Percentiles rank a stretch among this genome's conserved stretches.
Evolutionary conservation across 2,888 invertebrate genomes (phyloP).

Genomic region (Agrochola lota): DNA sequence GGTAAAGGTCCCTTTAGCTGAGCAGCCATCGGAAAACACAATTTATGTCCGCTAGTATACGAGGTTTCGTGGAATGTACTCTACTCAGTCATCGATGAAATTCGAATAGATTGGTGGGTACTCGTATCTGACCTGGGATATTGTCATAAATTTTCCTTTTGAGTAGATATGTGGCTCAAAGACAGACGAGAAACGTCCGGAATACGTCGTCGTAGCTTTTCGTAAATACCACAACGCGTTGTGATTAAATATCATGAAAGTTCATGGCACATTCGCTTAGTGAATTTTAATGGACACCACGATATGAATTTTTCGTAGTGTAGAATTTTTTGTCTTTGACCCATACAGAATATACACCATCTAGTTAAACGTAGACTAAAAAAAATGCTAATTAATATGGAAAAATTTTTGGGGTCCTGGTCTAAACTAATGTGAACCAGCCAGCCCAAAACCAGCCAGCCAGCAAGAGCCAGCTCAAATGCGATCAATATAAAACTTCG

Average conservation of each 20-base stretch:
- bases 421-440: too few species aligned
- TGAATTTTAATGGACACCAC: too few species aligned
- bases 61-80: slow-evolving; percentile 11
- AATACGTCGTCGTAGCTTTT: too few species aligned
- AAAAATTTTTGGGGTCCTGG: background rate
- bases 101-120: slow-evolving; percentile 13
- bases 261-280: too few species aligned
- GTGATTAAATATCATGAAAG: too few species aligned
- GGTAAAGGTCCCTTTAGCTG: slow-evolving; percentile 15
- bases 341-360: background rate
- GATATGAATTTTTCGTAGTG: background rate
- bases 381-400: background rate
- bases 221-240: too few species aligned
- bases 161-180: background rate
- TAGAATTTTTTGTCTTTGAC: background rate
- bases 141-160: slow-evolving; percentile 6
- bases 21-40: slow-evolving; percentile 37
- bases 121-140: background rate
- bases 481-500: background rate
- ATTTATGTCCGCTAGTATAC: slow-evolving; percentile 29
- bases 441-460: too few species aligned
- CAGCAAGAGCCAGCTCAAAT: background rate
- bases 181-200: background rate
- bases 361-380: background rate
- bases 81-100: slow-evolving; percentile 38